Conservation (phyloP, 2,113 vertebrate genomes). For the Blennius ocellaris region DNA sequence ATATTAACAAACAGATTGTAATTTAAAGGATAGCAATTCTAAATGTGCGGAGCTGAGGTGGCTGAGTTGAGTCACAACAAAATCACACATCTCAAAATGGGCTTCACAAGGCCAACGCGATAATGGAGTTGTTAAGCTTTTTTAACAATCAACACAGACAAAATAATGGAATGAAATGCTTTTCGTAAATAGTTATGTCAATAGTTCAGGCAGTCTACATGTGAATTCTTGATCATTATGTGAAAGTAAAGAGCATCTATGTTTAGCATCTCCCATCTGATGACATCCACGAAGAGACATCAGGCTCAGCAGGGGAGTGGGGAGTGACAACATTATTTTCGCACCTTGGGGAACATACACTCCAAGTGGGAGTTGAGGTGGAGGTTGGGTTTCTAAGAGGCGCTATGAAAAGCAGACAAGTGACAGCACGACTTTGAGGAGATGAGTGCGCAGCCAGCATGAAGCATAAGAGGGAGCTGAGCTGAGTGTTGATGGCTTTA, state of each 20-base stretch:
- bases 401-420: background rate
- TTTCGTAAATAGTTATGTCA: constrained; percentile 5
- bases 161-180: background rate
- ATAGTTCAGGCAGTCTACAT: background rate
- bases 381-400: background rate
- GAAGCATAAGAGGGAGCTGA: background rate
- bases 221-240: background rate
- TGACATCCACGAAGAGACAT: background rate
- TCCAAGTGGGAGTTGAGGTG: background rate
- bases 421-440: background rate
- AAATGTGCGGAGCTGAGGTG: no score
- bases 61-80: no score
- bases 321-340: background rate
- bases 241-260: background rate
- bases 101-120: no score
- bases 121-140: background rate
- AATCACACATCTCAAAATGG: no score
- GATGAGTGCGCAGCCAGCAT: background rate
- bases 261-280: background rate
- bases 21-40: no score
- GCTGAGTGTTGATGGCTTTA: background rate
- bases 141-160: background rate
- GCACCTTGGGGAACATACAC: background rate
- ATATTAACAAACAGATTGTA: no score
- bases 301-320: background rate